These are phyloP conservation scores for Cephus rjabovi DNA, from an alignment of 2,888 invertebrate genomes.

Conservation along the genomic window DNA sequence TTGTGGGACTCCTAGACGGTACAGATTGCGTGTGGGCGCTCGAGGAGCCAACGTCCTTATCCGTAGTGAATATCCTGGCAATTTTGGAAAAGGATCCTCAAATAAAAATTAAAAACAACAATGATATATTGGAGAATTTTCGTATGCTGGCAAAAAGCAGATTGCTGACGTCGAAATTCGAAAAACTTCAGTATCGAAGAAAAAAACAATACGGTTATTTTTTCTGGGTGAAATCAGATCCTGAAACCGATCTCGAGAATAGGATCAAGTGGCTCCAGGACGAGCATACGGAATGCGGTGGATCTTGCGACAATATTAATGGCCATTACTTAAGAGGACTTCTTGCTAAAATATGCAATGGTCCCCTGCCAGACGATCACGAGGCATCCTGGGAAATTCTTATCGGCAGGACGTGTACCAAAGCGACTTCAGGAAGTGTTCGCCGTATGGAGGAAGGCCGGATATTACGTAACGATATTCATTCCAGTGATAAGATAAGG, in stretches of 20 bases:
- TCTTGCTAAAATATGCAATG: conserved; percentile 64
- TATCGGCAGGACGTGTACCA: conserved; percentile 54
- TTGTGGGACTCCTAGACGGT: conserved; percentile 68
- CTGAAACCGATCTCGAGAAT: conserved; percentile 62
- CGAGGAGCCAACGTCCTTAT: conserved; percentile 67
- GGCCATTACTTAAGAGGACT: conserved; percentile 60
- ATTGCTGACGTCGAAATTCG: conserved; percentile 31
- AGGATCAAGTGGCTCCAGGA: conserved; percentile 67
- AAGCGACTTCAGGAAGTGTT: conserved; percentile 27
- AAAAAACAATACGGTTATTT: conserved; percentile 68
- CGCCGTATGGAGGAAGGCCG: conserved; percentile 39
- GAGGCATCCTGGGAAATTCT: conserved; percentile 70
- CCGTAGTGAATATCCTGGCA: conserved; percentile 68
- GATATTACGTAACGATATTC: not conserved
- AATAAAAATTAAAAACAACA: conserved; percentile 19
- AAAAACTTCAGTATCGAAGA: conserved; percentile 67
- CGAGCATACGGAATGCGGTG: conserved; percentile 39
- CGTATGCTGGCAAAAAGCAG: conserved; percentile 34
- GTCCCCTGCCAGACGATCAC: conserved; percentile 66
- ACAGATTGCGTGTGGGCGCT: conserved; percentile 71
- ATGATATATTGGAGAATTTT: conserved; percentile 36
- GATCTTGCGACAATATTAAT: conserved; percentile 46
- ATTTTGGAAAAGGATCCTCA: conserved; percentile 62
- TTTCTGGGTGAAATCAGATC: conserved; percentile 67
- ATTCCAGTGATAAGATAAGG: conserved; percentile 35